phyloP scores from a whole-genome alignment of 1,140 invertebrate species.

The Dryas iulia region DNA sequence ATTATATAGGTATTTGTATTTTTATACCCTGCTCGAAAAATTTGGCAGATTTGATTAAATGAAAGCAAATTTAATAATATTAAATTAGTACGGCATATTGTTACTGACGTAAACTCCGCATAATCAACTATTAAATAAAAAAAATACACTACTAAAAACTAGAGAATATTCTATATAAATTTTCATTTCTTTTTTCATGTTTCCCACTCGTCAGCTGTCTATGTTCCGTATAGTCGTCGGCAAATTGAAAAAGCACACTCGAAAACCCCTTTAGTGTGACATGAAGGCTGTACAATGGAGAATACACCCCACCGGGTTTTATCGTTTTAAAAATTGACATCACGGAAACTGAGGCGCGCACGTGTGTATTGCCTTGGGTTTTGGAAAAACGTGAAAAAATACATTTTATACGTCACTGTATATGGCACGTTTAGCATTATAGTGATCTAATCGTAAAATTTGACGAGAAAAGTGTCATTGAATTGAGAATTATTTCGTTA shows the following conservation, averaged over 20 bases:
- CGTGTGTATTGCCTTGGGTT: slow-evolving; percentile 2
- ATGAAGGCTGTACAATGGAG: slow-evolving; percentile 12
- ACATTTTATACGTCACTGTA: neutral
- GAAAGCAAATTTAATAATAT: no score
- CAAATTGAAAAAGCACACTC: slow-evolving; percentile 78
- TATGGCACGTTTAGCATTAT: no score
- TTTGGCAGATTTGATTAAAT: no score
- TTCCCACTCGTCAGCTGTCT: slow-evolving; percentile 21
- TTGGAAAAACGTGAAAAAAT: neutral
- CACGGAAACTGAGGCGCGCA: slow-evolving; percentile 17
- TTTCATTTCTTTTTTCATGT: neutral
- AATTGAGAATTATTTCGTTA: no score
- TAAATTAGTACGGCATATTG: no score
- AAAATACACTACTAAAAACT: no score
- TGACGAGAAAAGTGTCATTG: no score
- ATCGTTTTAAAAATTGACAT: slow-evolving; percentile 65
- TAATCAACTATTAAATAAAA: no score
- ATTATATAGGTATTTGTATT: no score
- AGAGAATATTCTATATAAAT: neutral
- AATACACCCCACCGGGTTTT: slow-evolving; percentile 40
- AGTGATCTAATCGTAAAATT: no score
- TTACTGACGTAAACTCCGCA: no score
- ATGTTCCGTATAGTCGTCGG: slow-evolving; percentile 45
- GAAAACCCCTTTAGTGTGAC: slow-evolving; percentile 74
- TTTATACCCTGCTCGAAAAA: no score